These are phyloP conservation scores for Austrofundulus limnaeus DNA, from an alignment of 2,113 vertebrate genomes.

Conservation along the genomic window DNA sequence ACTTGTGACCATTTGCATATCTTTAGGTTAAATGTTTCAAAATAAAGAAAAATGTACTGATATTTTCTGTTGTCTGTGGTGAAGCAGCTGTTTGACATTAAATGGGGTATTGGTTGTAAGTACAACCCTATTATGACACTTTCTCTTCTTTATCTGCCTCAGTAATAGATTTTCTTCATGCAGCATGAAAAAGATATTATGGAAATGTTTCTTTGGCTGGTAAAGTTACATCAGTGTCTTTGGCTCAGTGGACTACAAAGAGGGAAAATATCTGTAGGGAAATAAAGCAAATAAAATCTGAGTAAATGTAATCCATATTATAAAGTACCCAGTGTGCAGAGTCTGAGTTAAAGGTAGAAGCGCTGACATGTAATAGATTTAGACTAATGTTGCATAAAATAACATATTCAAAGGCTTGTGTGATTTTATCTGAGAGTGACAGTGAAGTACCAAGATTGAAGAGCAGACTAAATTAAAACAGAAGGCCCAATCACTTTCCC, in stretches of 20 bases:
- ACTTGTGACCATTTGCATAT: neutral
- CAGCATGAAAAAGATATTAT: slow-evolving; percentile 39
- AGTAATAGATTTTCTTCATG: slow-evolving; percentile 33
- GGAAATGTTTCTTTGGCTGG: slow-evolving; percentile 45
- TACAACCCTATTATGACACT: slow-evolving; percentile 17
- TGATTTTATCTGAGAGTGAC: slow-evolving; percentile 27
- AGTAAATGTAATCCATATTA: slow-evolving; percentile 5
- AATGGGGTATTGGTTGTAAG: slow-evolving; percentile 1
- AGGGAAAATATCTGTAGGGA: slow-evolving; percentile 22
- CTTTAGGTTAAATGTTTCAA: slow-evolving; percentile 7
- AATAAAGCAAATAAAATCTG: slow-evolving; percentile 22
- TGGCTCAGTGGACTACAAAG: slow-evolving; percentile 40
- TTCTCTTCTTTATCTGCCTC: slow-evolving; percentile 18
- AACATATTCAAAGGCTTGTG: slow-evolving; percentile 14
- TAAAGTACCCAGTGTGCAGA: slow-evolving; percentile 6
- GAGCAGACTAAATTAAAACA: slow-evolving; percentile 50
- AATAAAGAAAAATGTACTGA: neutral
- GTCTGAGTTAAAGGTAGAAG: slow-evolving; percentile 15
- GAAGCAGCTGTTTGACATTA: slow-evolving; percentile 14
- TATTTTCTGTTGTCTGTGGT: neutral
- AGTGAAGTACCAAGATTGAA: slow-evolving; percentile 35
- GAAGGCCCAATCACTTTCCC: slow-evolving; percentile 47
- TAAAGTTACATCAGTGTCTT: slow-evolving; percentile 57
- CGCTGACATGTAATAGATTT: slow-evolving; percentile 36
- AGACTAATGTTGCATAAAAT: slow-evolving; percentile 26